Base-by-base conservation (phyloP, 1,140 invertebrate species). In the Drosophila orena region DNA sequence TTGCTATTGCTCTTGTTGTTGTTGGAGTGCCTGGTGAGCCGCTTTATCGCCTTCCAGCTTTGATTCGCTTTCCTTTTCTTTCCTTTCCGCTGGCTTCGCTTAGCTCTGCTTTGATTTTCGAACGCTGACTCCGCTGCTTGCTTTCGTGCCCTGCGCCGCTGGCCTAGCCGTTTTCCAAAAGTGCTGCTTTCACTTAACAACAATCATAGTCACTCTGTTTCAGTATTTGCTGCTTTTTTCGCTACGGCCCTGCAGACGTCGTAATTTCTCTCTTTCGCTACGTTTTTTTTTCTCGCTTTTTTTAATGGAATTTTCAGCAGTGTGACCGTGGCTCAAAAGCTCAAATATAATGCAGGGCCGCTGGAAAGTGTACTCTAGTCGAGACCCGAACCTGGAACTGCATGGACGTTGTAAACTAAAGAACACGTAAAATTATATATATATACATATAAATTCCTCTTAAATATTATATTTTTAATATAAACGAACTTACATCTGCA, bases 221-320 rank as follows among this genome's bases (percentile, higher is more conserved):
- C 42, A 77, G 58, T 84, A 64, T 81, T 68, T 11, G 64, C 42
- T 59, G 24, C 47, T 78, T 83, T 83, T 83, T 83, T 65, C 56
- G 56, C 55, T 70, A 71, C 65, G 64, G 65, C 59, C 66, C 59
- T 80, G 62, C 72, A 85, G 73, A 77, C 72, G 81, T 84, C 81
- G 81, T 85, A 83, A 83, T 83, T 83, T 84, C 80, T 79, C 76
- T 84, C 77, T 73, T 81, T 50, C 61, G 76, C 77, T 84, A 73
- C 79, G 70, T 68, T 76, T 76, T 81, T 81, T 81, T 81, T 83
- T 55, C 44, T 69, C 73, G 78, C 30, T 30, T 73, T 81, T 79
- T 81, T 74, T 81, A 70, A 69, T 78, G 74, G 69, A 81, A 83
- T 83, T 81, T 81, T 83, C 75, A 77, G 69, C 69, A 69, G 70